Base-by-base conservation (phyloP, 1,140 invertebrate genomes). In the Calosoma granatense region DNA sequence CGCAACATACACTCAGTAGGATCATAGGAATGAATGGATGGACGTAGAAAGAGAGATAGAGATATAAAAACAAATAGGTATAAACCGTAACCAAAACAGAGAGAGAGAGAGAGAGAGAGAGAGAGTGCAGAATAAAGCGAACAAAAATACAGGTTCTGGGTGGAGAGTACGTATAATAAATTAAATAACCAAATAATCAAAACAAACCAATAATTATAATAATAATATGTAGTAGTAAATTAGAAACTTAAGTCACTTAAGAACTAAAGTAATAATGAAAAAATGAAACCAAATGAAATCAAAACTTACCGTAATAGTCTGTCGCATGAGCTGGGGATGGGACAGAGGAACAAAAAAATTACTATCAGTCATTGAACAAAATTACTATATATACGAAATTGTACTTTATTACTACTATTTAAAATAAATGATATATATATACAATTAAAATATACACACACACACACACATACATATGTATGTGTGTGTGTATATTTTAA, bases 251-350 rank as follows among this genome's bases (percentile, higher is more conserved):
- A 64, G 61, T 22, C 47, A 61, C 53, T 36, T 54, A 58, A 58
- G 56, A 65, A 65, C 65, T 60, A 56, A 64, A 62, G 53, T 54
- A 61, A n/a, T n/a, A n/a, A n/a, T n/a, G n/a, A n/a, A 65, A 53
- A 30, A 64, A 67, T 59, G 65, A 71, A 76, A 76, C 70, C 77
- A 80, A 78, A 75, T 80, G 78, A 80, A 86, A 85, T 82, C 64
- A 81, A 80, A 81, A 94, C 93, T 97, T 92, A 97, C 93, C 92
- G 91, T 96, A 96, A 83, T 95, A 96, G 81, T 94, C 92, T 81
- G 93, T 92, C 72, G 92, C 88, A 84, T 94, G 92, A 81, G 90
- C 92, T 95, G 83, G 77, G n/a, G 80, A 77, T 76, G 72, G 76
- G 78, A 81, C n/a, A 74, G 80, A 80, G 78, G 78, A 80, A 83